Conservation (phyloP, 2,888 invertebrate species). For the Machimus rusticus region DNA sequence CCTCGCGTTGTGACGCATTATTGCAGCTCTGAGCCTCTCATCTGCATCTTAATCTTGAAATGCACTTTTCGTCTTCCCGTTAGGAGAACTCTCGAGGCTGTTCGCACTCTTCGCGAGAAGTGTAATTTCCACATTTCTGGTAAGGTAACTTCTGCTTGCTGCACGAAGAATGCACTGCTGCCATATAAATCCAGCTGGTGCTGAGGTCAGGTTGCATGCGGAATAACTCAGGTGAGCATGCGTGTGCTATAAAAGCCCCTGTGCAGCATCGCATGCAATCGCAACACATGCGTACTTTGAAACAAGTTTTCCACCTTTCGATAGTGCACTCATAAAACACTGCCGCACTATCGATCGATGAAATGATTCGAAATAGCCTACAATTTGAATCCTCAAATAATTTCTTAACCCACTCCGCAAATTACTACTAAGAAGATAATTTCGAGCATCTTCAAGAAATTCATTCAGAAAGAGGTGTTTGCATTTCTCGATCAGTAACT, state of each 20-base stretch:
- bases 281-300: neutral
- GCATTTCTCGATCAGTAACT: neutral
- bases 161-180: neutral
- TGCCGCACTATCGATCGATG: neutral
- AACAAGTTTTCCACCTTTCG: neutral
- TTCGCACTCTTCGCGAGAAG: neutral
- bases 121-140: slow-evolving; percentile 25
- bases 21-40: neutral
- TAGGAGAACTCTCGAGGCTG: slow-evolving; percentile 6
- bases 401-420: neutral
- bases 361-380: neutral
- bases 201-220: slow-evolving; percentile 22
- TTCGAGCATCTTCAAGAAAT: neutral
- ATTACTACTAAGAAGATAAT: neutral
- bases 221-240: slow-evolving; percentile 26
- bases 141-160: neutral
- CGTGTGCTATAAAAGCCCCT: slow-evolving; percentile 3
- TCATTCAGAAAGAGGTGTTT: slow-evolving; percentile 21
- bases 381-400: neutral
- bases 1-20: neutral
- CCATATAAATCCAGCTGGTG: slow-evolving; percentile 32
- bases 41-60: slow-evolving; percentile 21
- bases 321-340: slow-evolving; percentile 9
- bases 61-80: slow-evolving; percentile 2
- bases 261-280: neutral